Evolutionary conservation across 2,113 vertebrate genomes (phyloP).

Genomic region (Oxyruncus cristatus): DNA sequence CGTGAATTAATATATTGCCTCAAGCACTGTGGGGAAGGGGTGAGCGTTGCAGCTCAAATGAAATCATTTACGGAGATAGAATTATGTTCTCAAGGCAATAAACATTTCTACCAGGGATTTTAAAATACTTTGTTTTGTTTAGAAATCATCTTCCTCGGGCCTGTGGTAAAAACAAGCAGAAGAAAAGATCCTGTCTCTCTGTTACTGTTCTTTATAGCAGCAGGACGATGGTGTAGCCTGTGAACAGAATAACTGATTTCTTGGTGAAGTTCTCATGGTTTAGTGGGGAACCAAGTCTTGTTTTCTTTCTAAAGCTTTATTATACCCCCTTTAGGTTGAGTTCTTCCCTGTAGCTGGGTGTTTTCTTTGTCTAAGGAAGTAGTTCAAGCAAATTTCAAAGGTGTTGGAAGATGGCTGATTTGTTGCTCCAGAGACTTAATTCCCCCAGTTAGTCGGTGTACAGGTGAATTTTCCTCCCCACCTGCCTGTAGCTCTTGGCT

Average conservation of each 20-base stretch:
- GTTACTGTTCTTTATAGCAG: not conserved
- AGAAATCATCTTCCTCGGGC: not conserved
- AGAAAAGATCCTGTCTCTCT: not conserved
- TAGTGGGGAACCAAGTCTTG: not conserved
- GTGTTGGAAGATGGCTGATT: not conserved
- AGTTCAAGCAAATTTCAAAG: not conserved
- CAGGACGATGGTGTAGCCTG: not conserved
- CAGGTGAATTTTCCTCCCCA: not conserved
- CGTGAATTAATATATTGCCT: slow-evolving; percentile 1
- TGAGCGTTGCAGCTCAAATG: not conserved
- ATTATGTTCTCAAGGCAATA: not conserved
- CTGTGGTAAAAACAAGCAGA: not conserved
- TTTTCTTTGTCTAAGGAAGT: not conserved
- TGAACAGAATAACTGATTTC: not conserved
- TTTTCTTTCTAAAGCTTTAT: not conserved
- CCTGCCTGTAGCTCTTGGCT: not conserved
- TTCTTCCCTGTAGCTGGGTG: not conserved
- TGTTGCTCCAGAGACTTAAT: not conserved
- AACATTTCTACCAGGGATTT: not conserved
- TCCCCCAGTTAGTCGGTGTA: not conserved
- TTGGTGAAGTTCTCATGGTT: not conserved
- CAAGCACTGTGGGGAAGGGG: not conserved
- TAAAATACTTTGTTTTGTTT: not conserved
- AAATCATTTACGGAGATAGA: not conserved
- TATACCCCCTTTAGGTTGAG: not conserved